Evolutionary conservation across 2,888 invertebrate genomes (phyloP).

Genomic region (Drosophila mercatorum): DNA sequence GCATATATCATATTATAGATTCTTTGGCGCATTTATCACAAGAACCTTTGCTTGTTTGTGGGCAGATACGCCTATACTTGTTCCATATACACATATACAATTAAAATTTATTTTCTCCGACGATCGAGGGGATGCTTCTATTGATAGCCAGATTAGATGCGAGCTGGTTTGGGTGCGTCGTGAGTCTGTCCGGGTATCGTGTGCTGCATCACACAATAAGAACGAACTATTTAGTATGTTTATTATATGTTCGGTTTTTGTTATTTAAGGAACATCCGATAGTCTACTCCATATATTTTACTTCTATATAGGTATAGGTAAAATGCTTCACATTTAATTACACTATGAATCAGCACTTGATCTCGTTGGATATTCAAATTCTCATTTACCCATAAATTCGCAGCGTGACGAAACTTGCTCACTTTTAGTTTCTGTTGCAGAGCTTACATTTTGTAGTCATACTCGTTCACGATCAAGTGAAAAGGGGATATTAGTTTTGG

Average conservation of each 20-base stretch:
- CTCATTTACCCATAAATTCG: constrained; percentile 40
- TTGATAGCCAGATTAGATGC: too few relatives aligned
- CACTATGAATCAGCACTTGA: constrained; percentile 40
- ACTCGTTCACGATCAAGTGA: background rate
- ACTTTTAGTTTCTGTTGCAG: constrained; percentile 30
- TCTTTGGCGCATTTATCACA: too few relatives aligned
- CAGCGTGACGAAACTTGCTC: constrained; percentile 26
- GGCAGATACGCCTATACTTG: too few relatives aligned
- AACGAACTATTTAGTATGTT: too few relatives aligned
- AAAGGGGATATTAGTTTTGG: background rate
- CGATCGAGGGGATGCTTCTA: too few relatives aligned
- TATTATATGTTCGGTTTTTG: background rate
- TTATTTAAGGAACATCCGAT: background rate
- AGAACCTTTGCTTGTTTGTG: too few relatives aligned
- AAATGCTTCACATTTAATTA: constrained; percentile 31
- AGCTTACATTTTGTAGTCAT: background rate
- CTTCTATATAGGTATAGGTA: background rate
- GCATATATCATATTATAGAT: too few relatives aligned
- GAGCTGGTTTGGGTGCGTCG: too few relatives aligned
- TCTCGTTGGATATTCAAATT: constrained; percentile 37
- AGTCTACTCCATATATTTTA: background rate
- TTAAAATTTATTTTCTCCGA: too few relatives aligned
- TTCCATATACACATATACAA: too few relatives aligned
- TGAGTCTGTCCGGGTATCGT: too few relatives aligned
- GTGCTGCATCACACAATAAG: too few relatives aligned